Evolutionary conservation across 37 sponge, comb jelly and placozoan genomes (phyloP), one percentile per base, ranked within the genome.

Genomic region (Agelas oroides): DNA sequence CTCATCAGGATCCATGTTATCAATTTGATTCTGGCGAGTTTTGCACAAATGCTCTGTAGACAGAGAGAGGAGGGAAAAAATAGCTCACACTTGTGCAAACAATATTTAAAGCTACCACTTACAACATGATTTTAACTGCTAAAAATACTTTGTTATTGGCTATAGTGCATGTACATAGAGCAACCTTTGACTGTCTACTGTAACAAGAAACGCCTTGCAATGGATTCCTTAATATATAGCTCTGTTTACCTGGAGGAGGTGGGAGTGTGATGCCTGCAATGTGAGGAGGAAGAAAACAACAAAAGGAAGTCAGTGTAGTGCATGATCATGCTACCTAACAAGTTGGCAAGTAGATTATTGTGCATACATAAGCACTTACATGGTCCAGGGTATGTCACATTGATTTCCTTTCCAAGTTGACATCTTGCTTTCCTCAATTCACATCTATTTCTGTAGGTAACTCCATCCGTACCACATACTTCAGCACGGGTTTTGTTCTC

Each of bases 401-500:
- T 14, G 59, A 73, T n/a, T 30, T 66, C 67, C 17, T n/a, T 46
- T 5, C 33, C 62, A 5, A 24, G 61, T 3, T 34, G 24, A 53
- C 88, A 88, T 27, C 30, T 75, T 39, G 32, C 67, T 24, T 59
- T 65, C 20, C 73, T 27, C 21, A 88, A 40, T 82, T 81, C 88
- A 35, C 88, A 82, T 27, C 17, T 54, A 65, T 80, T 88, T 5
- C 38, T 13, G 71, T 76, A 88, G 16, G 88, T 88, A 0, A 24
- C 23, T 13, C 83, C 82, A 59, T 88, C 59, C 15, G 76, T 39
- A 25, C 65, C 76, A 72, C 88, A 88, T 21, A 88, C 37, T 19
- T 52, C 53, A 31, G 27, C 53, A 0, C 1, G 0, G 30, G 46
- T 14, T 52, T 38, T 13, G 18, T 25, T 59, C 13, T 20, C 54